Conservation (phyloP, 2,113 vertebrate genomes). For the Bucco capensis region DNA sequence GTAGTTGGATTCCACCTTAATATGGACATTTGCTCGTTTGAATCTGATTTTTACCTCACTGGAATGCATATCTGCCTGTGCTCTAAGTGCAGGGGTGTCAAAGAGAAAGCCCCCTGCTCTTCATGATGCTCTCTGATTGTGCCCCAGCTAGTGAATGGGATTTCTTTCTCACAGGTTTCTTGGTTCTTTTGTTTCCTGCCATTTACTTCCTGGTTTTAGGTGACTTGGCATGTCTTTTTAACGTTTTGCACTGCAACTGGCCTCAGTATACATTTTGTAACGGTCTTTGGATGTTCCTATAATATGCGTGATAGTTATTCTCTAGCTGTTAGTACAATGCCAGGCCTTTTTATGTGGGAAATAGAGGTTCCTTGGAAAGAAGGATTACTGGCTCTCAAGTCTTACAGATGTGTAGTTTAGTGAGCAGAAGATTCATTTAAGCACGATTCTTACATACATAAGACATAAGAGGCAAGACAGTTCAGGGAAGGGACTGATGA, state of each 20-base stretch:
- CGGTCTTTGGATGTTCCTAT: background rate
- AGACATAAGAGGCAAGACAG: background rate
- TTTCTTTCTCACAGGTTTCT: background rate
- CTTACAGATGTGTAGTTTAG: background rate
- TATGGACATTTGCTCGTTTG: background rate
- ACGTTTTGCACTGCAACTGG: background rate
- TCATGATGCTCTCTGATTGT: background rate
- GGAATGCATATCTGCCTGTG: background rate
- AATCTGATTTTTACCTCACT: conserved; percentile 5
- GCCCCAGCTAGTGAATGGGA: background rate
- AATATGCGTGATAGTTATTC: background rate
- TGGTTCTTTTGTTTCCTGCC: background rate
- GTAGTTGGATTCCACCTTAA: background rate
- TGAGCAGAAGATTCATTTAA: background rate
- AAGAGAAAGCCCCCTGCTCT: background rate
- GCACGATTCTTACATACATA: background rate
- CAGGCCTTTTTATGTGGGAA: background rate
- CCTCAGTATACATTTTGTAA: background rate
- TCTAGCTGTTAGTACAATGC: background rate
- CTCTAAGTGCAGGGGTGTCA: background rate
- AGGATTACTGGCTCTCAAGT: background rate
- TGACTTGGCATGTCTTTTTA: background rate
- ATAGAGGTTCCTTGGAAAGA: background rate
- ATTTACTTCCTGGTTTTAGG: background rate
- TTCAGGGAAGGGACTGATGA: background rate